Evolutionary conservation across 2,797 vertebrate genomes (phyloP).

Genomic region (Alexandromys oeconomus): DNA sequence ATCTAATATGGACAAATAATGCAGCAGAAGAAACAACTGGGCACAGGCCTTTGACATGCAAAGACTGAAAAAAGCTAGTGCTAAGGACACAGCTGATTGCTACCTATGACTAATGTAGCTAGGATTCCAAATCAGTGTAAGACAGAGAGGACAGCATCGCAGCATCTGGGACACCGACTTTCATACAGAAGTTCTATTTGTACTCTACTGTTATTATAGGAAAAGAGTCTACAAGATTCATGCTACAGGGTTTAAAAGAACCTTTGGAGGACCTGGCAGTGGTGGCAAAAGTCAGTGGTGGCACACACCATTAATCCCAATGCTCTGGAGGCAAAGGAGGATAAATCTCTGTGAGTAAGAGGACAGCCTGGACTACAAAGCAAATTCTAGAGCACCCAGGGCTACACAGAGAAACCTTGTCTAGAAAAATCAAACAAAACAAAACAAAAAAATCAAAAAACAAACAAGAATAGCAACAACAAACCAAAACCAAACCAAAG

Average conservation of each 20-base stretch:
- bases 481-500: no score
- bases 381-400: background rate
- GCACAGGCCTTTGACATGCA: background rate
- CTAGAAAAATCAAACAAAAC: background rate
- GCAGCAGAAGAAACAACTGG: background rate
- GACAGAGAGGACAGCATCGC: background rate
- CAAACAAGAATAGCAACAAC: no score
- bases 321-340: no score
- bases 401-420: background rate
- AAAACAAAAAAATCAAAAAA: background rate
- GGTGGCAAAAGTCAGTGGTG: background rate
- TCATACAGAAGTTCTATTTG: background rate
- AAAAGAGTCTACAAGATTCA: background rate
- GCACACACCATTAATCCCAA: background rate
- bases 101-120: background rate
- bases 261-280: background rate
- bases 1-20: background rate
- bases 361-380: background rate
- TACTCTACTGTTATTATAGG: background rate
- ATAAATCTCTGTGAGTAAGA: no score
- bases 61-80: constrained; percentile 4
- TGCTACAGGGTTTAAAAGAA: background rate
- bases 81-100: background rate
- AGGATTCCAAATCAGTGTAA: constrained; percentile 30
- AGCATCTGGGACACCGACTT: background rate